Conservation (phyloP, 2,797 vertebrate species). For the Natrix natrix region DNA sequence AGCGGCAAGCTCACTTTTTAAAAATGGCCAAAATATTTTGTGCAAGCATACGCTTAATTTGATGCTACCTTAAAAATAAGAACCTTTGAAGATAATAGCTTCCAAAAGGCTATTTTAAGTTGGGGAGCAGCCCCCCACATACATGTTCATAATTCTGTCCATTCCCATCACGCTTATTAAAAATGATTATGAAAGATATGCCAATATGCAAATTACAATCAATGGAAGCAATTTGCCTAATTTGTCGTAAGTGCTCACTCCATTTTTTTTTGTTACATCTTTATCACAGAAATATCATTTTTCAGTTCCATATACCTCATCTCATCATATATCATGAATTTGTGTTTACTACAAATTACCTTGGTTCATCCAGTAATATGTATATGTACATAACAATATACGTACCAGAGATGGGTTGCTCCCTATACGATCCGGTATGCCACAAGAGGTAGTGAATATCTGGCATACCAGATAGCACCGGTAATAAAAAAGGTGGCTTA, state of each 20-base stretch:
- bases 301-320: not conserved
- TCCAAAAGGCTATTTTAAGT: not conserved
- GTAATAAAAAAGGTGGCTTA: too few species aligned
- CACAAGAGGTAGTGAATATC: too few species aligned
- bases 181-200: not conserved
- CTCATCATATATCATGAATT: not conserved
- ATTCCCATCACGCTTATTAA: not conserved
- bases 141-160: not conserved
- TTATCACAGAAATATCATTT: not conserved
- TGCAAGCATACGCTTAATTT: not conserved
- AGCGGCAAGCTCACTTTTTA: not conserved
- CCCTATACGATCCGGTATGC: too few species aligned
- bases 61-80: not conserved
- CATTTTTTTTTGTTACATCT: conserved; percentile 20
- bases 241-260: not conserved
- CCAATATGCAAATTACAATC: not conserved
- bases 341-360: not conserved
- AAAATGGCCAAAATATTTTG: not conserved
- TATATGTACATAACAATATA: not conserved
- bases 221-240: not conserved
- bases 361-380: not conserved
- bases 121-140: not conserved
- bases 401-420: too few species aligned
- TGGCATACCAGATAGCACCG: too few species aligned
- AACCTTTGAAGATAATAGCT: not conserved